phyloP scores from a whole-genome alignment of 2,797 vertebrate species.

The Cercopithecus hamlyni region DNA sequence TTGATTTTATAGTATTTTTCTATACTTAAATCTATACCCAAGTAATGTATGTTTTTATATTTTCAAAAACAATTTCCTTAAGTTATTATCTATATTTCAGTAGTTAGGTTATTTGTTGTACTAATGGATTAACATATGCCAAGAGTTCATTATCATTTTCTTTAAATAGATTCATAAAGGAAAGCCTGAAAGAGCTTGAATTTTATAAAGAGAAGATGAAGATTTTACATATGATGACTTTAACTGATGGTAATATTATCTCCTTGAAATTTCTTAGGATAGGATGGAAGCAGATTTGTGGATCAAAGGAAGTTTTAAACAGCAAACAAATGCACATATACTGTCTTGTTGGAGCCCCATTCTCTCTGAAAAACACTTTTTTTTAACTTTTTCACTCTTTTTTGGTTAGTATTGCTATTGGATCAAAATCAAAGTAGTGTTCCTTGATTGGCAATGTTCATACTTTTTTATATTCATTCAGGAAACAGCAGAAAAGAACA shows the following conservation, averaged over 20 bases:
- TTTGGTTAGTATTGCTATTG: not conserved
- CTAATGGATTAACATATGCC: not conserved
- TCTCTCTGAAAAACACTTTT: not conserved
- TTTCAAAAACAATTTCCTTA: slow-evolving; percentile 25
- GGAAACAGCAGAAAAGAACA: not conserved
- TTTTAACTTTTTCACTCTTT: not conserved
- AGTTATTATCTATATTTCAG: not conserved
- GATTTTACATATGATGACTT: not conserved
- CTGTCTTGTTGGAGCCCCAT: not conserved
- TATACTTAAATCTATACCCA: not conserved
- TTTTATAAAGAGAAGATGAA: slow-evolving; percentile 38
- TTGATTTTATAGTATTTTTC: not conserved
- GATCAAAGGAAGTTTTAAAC: not conserved
- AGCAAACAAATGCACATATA: not conserved
- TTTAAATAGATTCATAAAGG: slow-evolving; percentile 17
- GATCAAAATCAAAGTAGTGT: not conserved
- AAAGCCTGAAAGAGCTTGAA: not conserved
- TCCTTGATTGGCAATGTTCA: not conserved
- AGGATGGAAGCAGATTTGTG: not conserved
- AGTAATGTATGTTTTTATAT: not conserved
- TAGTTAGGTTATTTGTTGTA: not conserved
- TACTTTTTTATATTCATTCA: slow-evolving; percentile 20
- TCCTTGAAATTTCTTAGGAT: not conserved
- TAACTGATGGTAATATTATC: not conserved
- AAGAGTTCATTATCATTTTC: not conserved